phyloP scores from a whole-genome alignment of 2,797 vertebrate species.

The Myripristis murdjan region DNA sequence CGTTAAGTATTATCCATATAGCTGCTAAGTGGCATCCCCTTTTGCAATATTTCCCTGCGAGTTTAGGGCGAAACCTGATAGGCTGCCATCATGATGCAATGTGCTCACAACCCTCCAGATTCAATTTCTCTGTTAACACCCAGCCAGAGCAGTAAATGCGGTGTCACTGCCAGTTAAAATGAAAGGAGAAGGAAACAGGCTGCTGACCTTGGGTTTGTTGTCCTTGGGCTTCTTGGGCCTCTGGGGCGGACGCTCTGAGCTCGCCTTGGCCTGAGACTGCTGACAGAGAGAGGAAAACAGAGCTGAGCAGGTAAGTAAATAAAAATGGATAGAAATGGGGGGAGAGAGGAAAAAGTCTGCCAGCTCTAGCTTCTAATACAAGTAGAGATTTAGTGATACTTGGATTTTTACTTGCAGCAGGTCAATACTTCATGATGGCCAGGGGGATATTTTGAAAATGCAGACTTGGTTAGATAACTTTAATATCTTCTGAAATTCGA shows the following conservation, averaged over 20 bases:
- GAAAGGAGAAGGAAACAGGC: background rate
- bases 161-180: background rate
- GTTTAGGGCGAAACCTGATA: no score
- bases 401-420: no score
- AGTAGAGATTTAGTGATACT: slow-evolving; percentile 42
- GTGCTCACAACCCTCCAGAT: background rate
- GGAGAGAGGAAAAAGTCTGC: slow-evolving; percentile 11
- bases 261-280: slow-evolving; percentile 89
- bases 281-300: slow-evolving; percentile 20
- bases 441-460: no score
- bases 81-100: background rate
- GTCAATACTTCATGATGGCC: no score
- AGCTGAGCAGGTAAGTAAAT: slow-evolving; percentile 32
- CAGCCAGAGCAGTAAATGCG: background rate
- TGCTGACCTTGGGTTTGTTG: slow-evolving; percentile 91
- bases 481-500: no score
- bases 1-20: no score
- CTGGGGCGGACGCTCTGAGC: slow-evolving; percentile 90
- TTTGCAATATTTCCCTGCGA: no score
- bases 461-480: no score
- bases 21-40: no score
- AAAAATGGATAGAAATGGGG: slow-evolving; percentile 20
- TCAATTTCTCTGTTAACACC: background rate
- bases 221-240: slow-evolving; percentile 96
- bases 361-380: slow-evolving; percentile 45